Percentiles rank a stretch among this genome's conserved stretches.
Conservation (phyloP, 2,888 invertebrate species). For the Andrena marginata region DNA sequence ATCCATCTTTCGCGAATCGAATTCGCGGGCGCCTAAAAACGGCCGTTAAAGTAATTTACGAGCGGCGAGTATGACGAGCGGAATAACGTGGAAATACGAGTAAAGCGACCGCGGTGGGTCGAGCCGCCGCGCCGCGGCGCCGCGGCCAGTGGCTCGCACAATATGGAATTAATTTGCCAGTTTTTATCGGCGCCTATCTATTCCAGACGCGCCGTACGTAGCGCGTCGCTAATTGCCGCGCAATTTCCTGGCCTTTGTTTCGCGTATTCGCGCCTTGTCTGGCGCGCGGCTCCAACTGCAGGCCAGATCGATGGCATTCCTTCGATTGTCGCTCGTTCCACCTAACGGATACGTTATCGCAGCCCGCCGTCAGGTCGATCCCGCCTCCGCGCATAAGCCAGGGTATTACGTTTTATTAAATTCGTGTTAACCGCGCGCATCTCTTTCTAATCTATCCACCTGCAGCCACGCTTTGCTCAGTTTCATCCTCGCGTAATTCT, state of each 20-base stretch:
- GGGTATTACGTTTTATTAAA: conserved; percentile 1
- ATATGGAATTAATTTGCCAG: conserved; percentile 35
- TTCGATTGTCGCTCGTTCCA: background rate
- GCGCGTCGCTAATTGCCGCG: conserved; percentile 1
- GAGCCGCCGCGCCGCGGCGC: background rate
- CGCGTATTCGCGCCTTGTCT: background rate
- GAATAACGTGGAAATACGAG: conserved; percentile 13
- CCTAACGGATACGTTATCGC: background rate
- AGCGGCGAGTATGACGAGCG: conserved; percentile 15
- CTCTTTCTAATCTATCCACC: conserved; percentile 23
- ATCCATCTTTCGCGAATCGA: conserved; percentile 51
- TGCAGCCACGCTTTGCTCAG: conserved; percentile 22
- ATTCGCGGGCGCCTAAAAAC: conserved; percentile 27
- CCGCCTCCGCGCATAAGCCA: background rate
- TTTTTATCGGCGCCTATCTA: conserved; percentile 25
- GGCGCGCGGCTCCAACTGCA: background rate
- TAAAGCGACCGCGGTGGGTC: background rate
- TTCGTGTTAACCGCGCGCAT: background rate
- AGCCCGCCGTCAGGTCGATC: background rate
- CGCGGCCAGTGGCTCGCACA: background rate
- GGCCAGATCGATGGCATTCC: conserved; percentile 6
- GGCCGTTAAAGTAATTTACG: conserved; percentile 31
- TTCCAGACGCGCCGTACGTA: background rate
- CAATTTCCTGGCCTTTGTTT: conserved; percentile 51
- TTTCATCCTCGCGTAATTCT: conserved; percentile 54